Base-by-base conservation (phyloP, 2,888 invertebrate species). In the Galeruca laticollis region DNA sequence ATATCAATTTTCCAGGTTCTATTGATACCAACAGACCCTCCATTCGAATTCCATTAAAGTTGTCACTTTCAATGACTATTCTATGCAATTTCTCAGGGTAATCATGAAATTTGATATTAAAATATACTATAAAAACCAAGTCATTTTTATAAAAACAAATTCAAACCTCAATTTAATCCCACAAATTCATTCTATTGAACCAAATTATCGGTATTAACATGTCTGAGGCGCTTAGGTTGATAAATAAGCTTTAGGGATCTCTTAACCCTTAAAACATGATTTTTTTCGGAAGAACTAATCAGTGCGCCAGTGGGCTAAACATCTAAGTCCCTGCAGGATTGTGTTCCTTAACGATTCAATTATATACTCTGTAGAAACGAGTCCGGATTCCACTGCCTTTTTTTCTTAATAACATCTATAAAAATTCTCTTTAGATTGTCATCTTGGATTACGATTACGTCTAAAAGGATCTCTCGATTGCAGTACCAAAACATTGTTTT, bases 311-410 rank as follows among this genome's bases (percentile, higher is more conserved):
- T 52, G 26, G 26, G 21, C 2, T 52, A 52, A 52, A 52, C 52
- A 26, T 13, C 52, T 26, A 13, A n/a, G n/a, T 31, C 52, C 52
- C 26, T 52, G 11, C 26, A n/a, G 26, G n/a, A 52, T 52, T 31
- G 52, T n/a, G 21, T 52, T 52, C n/a, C 52, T 52, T 52, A 52
- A 52, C 26, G 31, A 52, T 52, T 52, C 52, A 52, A 52, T 52
- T 52, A 52, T 26, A 26, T 52, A 21, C 31, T n/a, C 52, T n/a
- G 31, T n/a, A 26, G 26, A 52, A 31, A 26, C 31, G 52, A 21
- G 15, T 52, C 31, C 13, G 52, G n/a, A 52, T 52, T 31, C n/a
- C 13, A 26, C 11, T 21, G 26, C 52, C 6, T 13, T 31, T 51
- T 51, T 52, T 52, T 52, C 31, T n/a, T 21, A 52, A 52, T 52